Conservation (phyloP, 1,140 invertebrate species). For the Papilio aristodemus region DNA sequence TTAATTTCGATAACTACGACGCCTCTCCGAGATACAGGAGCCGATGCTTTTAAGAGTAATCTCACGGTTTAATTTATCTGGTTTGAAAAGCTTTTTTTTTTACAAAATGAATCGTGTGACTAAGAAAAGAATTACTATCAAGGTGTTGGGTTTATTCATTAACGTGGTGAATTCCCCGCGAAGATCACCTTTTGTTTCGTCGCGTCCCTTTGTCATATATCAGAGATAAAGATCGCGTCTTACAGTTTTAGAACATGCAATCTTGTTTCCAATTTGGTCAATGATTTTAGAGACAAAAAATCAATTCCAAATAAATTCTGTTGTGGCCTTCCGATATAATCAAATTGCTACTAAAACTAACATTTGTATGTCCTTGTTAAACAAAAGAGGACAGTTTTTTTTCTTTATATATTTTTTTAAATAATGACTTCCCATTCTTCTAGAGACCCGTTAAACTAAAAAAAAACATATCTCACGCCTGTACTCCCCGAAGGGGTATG, state of each 20-base stretch:
- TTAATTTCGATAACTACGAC: slow-evolving; percentile 75
- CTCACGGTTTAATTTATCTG: slow-evolving; percentile 62
- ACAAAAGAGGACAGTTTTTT: neutral
- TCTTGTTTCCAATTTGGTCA: slow-evolving; percentile 44
- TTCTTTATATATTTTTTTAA: neutral
- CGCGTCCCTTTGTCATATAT: slow-evolving; percentile 25
- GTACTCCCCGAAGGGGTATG: too few species aligned
- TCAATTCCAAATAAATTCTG: neutral
- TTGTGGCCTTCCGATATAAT: neutral
- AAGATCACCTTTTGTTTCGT: slow-evolving; percentile 14
- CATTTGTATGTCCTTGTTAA: neutral
- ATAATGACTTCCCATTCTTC: too few species aligned
- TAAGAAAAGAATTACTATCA: slow-evolving; percentile 42
- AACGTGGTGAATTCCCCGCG: slow-evolving; percentile 32
- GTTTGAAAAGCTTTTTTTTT: slow-evolving; percentile 37
- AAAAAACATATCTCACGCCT: too few species aligned
- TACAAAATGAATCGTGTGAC: slow-evolving; percentile 59
- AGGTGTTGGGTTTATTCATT: slow-evolving; percentile 46
- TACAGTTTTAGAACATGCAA: slow-evolving; percentile 39
- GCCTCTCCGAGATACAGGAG: slow-evolving; percentile 70
- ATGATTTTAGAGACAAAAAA: slow-evolving; percentile 38
- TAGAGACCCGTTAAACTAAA: too few species aligned
- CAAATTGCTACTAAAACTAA: neutral
- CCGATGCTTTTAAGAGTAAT: slow-evolving; percentile 73
- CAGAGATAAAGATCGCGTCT: slow-evolving; percentile 33